Conservation (phyloP, 2,888 invertebrate species). For the Notodonta dromedarius region DNA sequence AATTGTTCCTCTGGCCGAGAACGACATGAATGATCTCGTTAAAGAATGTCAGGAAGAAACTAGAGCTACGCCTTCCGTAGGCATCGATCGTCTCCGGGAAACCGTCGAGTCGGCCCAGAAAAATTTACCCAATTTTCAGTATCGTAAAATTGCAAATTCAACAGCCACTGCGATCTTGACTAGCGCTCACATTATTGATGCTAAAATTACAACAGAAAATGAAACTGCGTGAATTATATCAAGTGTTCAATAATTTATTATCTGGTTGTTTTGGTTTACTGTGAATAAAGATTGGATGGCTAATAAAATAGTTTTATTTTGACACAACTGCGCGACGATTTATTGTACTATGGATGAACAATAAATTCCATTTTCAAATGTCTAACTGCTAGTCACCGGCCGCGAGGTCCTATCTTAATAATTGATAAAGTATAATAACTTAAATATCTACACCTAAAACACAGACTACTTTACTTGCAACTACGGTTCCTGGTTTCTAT, state of each 20-base stretch:
- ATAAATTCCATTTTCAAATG: no score
- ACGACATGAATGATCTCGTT: constrained; percentile 61
- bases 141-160: constrained; percentile 61
- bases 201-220: constrained; percentile 5
- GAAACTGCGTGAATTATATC: no score
- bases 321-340: no score
- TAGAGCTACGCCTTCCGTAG: constrained; percentile 36
- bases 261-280: no score
- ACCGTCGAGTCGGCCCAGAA: constrained; percentile 69
- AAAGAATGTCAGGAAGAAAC: constrained; percentile 56
- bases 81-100: constrained; percentile 52
- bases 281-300: neutral
- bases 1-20: constrained; percentile 57
- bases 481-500: no score
- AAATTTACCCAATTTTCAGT: constrained; percentile 71
- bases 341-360: no score
- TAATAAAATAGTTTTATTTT: neutral
- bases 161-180: constrained; percentile 67
- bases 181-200: constrained; percentile 48
- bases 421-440: no score
- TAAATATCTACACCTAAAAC: no score
- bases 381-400: no score
- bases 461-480: no score
- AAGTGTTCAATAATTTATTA: no score
- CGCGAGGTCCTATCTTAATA: no score